Percentiles rank a stretch among this genome's conserved stretches.
phyloP scores from a whole-genome alignment of 2,888 invertebrate genomes.

The Drosophila colorata region DNA sequence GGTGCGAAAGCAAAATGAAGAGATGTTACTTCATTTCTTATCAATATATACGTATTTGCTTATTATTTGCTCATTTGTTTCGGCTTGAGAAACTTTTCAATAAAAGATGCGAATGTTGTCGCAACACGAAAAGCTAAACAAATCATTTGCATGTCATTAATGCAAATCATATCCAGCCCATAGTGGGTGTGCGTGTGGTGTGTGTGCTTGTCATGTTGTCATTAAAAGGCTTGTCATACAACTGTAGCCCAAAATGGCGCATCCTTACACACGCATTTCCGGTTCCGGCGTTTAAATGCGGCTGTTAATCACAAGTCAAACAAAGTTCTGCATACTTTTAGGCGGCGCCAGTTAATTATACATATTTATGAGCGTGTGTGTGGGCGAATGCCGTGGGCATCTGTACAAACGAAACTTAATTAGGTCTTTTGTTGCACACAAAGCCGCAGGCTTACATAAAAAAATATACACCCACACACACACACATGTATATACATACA shows the following conservation, averaged over 20 bases:
- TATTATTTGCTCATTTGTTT: slow-evolving; percentile 72
- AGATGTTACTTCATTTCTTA: slow-evolving; percentile 33
- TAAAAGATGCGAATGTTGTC: slow-evolving; percentile 68
- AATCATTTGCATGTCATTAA: slow-evolving; percentile 82
- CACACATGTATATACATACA: background rate
- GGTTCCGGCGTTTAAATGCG: slow-evolving; percentile 44
- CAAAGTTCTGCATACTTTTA: slow-evolving; percentile 69
- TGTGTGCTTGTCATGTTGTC: slow-evolving; percentile 42
- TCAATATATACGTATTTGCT: slow-evolving; percentile 61
- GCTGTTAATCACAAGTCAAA: slow-evolving; percentile 77
- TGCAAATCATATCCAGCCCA: slow-evolving; percentile 56
- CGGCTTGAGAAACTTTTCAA: slow-evolving; percentile 71
- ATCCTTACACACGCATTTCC: slow-evolving; percentile 13
- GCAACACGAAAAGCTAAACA: slow-evolving; percentile 71
- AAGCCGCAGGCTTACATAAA: slow-evolving; percentile 52
- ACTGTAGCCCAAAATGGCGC: slow-evolving; percentile 12
- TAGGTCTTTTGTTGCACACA: slow-evolving; percentile 60
- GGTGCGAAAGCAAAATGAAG: background rate
- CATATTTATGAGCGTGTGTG: slow-evolving; percentile 20
- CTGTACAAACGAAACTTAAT: slow-evolving; percentile 65
- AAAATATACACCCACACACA: slow-evolving; percentile 13
- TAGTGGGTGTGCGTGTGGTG: background rate
- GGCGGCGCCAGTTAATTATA: slow-evolving; percentile 64
- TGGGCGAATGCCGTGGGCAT: slow-evolving; percentile 42
- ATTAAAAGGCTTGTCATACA: slow-evolving; percentile 73